Evolutionary conservation across 2,888 invertebrate genomes (phyloP).

Genomic region (Erebia epiphron): DNA sequence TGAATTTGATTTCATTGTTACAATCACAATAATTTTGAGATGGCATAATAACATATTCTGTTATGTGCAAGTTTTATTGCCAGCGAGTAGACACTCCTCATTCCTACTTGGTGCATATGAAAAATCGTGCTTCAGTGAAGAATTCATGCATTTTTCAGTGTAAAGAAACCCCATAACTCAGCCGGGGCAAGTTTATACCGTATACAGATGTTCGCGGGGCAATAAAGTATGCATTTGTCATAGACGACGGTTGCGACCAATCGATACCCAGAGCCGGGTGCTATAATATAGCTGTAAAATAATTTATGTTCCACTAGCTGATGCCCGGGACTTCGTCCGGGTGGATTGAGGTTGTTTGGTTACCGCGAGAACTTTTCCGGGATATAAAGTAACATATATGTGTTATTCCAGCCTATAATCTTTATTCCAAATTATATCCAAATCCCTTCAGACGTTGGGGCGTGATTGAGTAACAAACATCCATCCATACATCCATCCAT

Average conservation of each 20-base stretch:
- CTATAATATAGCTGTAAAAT: conserved; percentile 11
- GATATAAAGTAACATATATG: no score
- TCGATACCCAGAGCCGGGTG: conserved; percentile 37
- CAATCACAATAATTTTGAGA: no score
- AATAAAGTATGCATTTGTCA: conserved; percentile 46
- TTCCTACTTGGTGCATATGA: conserved; percentile 4
- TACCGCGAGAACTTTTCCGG: no score
- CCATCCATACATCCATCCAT: no score
- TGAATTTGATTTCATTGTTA: no score
- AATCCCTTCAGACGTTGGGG: no score
- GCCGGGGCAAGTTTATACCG: conserved; percentile 30
- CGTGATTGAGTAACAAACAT: no score
- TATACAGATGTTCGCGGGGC: conserved; percentile 43
- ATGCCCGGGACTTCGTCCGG: background rate
- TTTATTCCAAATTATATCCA: no score
- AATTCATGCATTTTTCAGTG: conserved; percentile 32
- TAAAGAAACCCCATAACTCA: conserved; percentile 39
- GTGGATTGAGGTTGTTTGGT: no score
- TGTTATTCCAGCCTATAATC: no score
- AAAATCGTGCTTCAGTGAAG: conserved; percentile 21
- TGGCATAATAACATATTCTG: no score
- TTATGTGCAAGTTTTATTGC: background rate
- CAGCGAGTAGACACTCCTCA: background rate
- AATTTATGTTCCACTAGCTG: background rate
- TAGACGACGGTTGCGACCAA: conserved; percentile 33